Conservation (phyloP, 2,888 invertebrate species). For the Alcis repandata region DNA sequence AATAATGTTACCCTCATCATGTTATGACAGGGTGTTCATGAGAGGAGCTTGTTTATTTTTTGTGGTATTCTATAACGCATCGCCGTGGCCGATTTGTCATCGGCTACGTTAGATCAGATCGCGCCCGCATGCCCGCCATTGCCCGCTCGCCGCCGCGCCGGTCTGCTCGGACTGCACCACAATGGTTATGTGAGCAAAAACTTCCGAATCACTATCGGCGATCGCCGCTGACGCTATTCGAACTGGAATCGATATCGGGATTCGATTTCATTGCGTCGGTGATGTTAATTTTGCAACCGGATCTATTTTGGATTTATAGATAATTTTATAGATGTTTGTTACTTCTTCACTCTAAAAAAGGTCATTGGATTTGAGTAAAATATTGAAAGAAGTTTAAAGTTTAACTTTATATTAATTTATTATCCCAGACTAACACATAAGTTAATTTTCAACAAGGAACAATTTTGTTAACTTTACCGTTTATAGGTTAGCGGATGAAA, state of each 20-base stretch:
- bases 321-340: conserved; percentile 19
- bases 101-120: conserved; percentile 71
- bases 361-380: too few relatives aligned
- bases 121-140: conserved; percentile 50
- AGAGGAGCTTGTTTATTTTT: conserved; percentile 61
- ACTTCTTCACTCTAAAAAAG: too few relatives aligned
- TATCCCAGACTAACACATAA: too few relatives aligned
- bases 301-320: conserved; percentile 22
- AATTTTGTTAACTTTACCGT: too few relatives aligned
- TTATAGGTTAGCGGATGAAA: too few relatives aligned
- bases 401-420: too few relatives aligned
- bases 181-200: conserved; percentile 63
- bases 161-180: conserved; percentile 67
- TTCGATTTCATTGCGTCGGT: conserved; percentile 46
- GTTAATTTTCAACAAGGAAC: too few relatives aligned
- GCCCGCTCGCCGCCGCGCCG: conserved; percentile 47
- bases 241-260: conserved; percentile 51
- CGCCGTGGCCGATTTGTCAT: conserved; percentile 77
- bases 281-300: conserved; percentile 40
- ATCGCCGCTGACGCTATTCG: conserved; percentile 50
- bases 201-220: conserved; percentile 61
- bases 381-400: too few relatives aligned
- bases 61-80: conserved; percentile 63
- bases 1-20: conserved; percentile 51
- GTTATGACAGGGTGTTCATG: conserved; percentile 51